phyloP scores from a whole-genome alignment of 2,797 vertebrate species.

The Notolabrus celidotus region DNA sequence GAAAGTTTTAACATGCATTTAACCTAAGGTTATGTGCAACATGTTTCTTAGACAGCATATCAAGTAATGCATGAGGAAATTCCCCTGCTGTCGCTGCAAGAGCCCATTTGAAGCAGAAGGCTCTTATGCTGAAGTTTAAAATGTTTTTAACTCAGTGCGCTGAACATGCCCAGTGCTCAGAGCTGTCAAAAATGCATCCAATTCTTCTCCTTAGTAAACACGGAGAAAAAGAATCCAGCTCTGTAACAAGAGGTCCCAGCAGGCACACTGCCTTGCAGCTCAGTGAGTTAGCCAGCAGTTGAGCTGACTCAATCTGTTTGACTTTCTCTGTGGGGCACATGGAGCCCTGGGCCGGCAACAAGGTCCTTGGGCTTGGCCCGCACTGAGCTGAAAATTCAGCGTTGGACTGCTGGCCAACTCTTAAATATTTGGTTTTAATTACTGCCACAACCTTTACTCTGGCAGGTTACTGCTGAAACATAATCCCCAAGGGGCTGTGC shows the following conservation, averaged over 20 bases:
- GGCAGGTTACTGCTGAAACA: constrained; percentile 84
- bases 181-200: constrained; percentile 55
- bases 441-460: constrained; percentile 86
- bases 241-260: constrained; percentile 71
- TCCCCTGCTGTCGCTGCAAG: constrained; percentile 30
- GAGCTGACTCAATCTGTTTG: constrained; percentile 81
- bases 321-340: constrained; percentile 75
- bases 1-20: constrained; percentile 4
- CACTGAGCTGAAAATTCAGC: constrained; percentile 83
- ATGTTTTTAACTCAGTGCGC: constrained; percentile 32
- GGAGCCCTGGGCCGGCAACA: constrained; percentile 75
- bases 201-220: constrained; percentile 67
- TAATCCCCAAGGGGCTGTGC: constrained; percentile 77
- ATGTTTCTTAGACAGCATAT: constrained; percentile 29
- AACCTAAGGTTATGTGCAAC: constrained; percentile 16
- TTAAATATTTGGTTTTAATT: constrained; percentile 90
- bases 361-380: constrained; percentile 72
- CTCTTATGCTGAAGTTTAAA: constrained; percentile 31
- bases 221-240: constrained; percentile 50
- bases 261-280: constrained; percentile 64
- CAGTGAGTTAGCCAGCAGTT: constrained; percentile 74
- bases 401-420: constrained; percentile 71
- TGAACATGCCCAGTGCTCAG: constrained; percentile 48
- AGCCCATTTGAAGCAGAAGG: constrained; percentile 21
- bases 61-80: constrained; percentile 21